A percentile compares a stretch with the other conserved stretches of the same genome.
These are phyloP conservation scores for Popillia japonica DNA, from an alignment of 1,140 invertebrate species.

Conservation along the genomic window DNA sequence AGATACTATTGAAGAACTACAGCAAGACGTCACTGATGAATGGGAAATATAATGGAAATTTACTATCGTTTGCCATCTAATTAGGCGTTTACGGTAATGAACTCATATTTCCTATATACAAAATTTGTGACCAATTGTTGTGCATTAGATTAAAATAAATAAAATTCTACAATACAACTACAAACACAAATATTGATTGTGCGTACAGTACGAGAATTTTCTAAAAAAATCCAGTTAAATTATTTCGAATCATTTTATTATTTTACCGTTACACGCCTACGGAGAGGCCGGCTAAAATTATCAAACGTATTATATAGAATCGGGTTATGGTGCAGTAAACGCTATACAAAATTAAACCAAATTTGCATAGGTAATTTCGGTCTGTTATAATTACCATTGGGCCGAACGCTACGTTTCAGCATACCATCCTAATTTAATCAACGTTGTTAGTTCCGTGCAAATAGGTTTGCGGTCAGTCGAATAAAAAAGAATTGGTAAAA, in stretches of 20 bases:
- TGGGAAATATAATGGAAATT: no score
- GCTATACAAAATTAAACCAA: conserved; percentile 27
- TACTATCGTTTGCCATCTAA: no score
- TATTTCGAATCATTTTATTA: conserved; percentile 20
- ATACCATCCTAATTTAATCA: conserved; percentile 33
- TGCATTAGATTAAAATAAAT: no score
- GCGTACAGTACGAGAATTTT: not conserved
- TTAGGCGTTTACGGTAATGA: no score
- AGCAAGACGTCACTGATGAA: no score
- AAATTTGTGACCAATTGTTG: no score
- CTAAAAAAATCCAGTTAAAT: not conserved
- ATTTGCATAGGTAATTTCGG: conserved; percentile 32
- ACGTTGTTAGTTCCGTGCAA: conserved; percentile 3
- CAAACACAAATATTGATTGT: no score
- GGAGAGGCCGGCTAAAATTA: not conserved
- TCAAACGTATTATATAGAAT: conserved; percentile 22
- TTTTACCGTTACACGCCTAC: not conserved
- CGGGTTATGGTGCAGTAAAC: conserved; percentile 16
- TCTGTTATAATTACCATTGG: conserved; percentile 1
- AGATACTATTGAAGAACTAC: no score
- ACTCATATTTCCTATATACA: no score
- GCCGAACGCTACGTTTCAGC: not conserved
- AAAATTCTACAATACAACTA: no score
- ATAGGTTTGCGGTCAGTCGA: not conserved
- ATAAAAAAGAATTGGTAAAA: not conserved